phyloP scores from a whole-genome alignment of 1,140 invertebrate species.

The Trichonephila clavipes region DNA sequence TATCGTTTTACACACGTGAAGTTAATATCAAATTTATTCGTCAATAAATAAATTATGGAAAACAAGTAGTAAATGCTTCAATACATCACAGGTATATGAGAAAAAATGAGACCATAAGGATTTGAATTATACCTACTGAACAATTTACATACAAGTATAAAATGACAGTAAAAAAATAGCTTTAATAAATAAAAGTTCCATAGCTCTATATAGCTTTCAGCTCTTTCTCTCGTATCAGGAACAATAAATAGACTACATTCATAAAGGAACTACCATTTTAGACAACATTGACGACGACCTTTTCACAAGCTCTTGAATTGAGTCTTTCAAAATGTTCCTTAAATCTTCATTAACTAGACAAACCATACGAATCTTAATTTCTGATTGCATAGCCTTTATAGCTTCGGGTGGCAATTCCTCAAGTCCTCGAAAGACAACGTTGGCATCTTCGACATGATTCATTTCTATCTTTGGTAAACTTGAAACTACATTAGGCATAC shows the following conservation, averaged over 20 bases:
- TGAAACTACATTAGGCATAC: background rate
- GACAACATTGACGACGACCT: background rate
- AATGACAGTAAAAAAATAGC: too few relatives aligned
- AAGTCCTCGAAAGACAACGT: background rate
- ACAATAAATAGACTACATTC: background rate
- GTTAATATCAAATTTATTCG: too few relatives aligned
- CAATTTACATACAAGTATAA: too few relatives aligned
- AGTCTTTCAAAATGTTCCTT: slow-evolving; percentile 34
- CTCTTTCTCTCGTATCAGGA: background rate
- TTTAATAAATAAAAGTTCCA: too few relatives aligned
- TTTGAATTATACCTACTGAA: too few relatives aligned
- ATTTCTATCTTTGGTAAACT: slow-evolving; percentile 21
- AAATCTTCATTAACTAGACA: background rate
- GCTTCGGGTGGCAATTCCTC: background rate
- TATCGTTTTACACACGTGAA: too few relatives aligned
- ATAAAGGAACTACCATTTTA: background rate
- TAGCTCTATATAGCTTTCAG: background rate
- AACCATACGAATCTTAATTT: background rate
- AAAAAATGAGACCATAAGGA: too few relatives aligned
- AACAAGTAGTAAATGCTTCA: too few relatives aligned
- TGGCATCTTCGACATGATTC: slow-evolving; percentile 1
- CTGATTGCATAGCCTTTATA: background rate
- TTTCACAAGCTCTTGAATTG: background rate
- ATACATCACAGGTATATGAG: too few relatives aligned
- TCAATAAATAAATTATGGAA: too few relatives aligned